Conservation (phyloP, 2,797 vertebrate genomes). For the Sebastes taczanowskii region DNA sequence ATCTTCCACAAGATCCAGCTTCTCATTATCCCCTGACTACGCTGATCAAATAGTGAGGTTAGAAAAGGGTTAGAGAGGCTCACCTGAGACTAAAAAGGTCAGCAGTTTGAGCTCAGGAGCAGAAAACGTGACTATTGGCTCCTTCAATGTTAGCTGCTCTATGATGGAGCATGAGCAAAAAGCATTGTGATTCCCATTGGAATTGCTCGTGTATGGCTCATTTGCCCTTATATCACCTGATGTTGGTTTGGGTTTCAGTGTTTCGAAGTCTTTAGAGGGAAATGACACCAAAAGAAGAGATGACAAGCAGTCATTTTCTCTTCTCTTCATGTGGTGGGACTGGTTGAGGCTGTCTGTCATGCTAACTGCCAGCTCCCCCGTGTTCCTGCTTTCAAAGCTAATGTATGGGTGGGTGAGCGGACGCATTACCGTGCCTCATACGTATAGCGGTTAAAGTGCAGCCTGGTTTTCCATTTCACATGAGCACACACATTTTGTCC, state of each 20-base stretch:
- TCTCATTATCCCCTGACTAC: slow-evolving; percentile 33
- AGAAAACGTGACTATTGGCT: background rate
- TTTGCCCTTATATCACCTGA: background rate
- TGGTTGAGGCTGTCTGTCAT: slow-evolving; percentile 33
- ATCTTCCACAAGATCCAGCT: slow-evolving; percentile 32
- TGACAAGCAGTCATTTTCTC: slow-evolving; percentile 49
- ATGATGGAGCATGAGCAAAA: background rate
- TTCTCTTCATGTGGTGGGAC: slow-evolving; percentile 58
- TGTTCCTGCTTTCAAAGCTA: slow-evolving; percentile 42
- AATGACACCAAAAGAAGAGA: slow-evolving; percentile 9
- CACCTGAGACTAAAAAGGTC: background rate
- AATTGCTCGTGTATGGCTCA: background rate
- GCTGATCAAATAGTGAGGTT: slow-evolving; percentile 32
- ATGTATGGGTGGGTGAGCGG: slow-evolving; percentile 56
- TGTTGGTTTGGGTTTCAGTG: slow-evolving; percentile 14
- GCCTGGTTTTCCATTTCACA: slow-evolving; percentile 55
- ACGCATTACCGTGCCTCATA: slow-evolving; percentile 38
- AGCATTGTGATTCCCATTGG: background rate
- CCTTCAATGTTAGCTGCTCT: background rate
- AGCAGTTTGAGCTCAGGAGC: background rate
- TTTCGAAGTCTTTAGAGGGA: slow-evolving; percentile 5
- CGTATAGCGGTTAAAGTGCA: slow-evolving; percentile 44
- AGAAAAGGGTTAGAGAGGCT: background rate
- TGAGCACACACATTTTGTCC: background rate
- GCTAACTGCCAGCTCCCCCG: slow-evolving; percentile 18